These are phyloP conservation scores for Pangasianodon hypophthalmus DNA, from an alignment of 2,113 vertebrate genomes.

Conservation along the genomic window DNA sequence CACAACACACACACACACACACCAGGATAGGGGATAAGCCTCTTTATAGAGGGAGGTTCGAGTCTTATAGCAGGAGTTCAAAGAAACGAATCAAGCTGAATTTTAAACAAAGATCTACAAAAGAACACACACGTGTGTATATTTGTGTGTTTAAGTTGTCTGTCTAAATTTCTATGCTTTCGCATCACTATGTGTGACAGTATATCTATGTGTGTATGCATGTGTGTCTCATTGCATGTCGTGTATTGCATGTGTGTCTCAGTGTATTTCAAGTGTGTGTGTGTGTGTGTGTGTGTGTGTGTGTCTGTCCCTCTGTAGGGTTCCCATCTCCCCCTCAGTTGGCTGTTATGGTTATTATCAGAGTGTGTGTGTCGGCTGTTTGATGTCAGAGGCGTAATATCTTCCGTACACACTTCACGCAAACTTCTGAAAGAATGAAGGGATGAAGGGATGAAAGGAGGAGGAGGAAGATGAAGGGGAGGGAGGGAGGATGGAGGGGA, in stretches of 20 bases:
- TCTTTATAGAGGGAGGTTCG: slow-evolving; percentile 55
- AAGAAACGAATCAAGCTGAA: slow-evolving; percentile 73
- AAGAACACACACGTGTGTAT: slow-evolving; percentile 19
- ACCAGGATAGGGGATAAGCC: slow-evolving; percentile 46
- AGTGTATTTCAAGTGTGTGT: neutral
- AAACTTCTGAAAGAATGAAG: slow-evolving; percentile 55
- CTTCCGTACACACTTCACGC: slow-evolving; percentile 54
- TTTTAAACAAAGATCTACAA: slow-evolving; percentile 72
- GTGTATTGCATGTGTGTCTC: neutral
- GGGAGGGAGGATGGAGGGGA: slow-evolving; percentile 51
- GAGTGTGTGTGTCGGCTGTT: slow-evolving; percentile 47
- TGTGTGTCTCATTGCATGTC: neutral
- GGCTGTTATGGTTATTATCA: slow-evolving; percentile 65
- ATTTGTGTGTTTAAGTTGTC: neutral
- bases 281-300: neutral
- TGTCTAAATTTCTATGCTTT: neutral
- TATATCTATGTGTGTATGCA: neutral
- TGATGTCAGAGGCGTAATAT: slow-evolving; percentile 65
- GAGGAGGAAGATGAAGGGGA: slow-evolving; percentile 22
- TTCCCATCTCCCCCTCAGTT: slow-evolving; percentile 14
- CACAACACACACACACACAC: slow-evolving; percentile 40
- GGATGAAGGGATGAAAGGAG: slow-evolving; percentile 21
- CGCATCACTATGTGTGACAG: neutral
- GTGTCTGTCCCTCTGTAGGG: neutral
- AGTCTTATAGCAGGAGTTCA: slow-evolving; percentile 65